Base-by-base conservation (phyloP, 1,140 invertebrate genomes). In the Druon quercuslanigerum region DNA sequence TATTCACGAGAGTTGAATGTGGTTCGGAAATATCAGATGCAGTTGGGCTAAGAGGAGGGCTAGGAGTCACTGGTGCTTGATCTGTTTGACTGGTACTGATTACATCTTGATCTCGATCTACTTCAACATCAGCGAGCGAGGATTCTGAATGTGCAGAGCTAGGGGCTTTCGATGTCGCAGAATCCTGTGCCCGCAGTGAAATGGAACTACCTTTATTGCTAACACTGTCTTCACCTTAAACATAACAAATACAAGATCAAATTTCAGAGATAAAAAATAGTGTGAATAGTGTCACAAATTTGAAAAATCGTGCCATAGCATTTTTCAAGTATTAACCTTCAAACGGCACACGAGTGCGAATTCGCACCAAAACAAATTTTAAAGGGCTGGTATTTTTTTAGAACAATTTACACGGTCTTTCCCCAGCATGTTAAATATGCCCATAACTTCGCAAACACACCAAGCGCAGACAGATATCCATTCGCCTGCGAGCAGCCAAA, bases 131-230 rank as follows among this genome's bases (percentile, higher is more conserved):
- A n/a, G 72, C 83, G 13, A 89, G 66, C 17, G 89, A 88, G 16
- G 81, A 77, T 52, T 89, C 86, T 50, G 85, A 89, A 17, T 89
- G 87, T 33, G 82, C 85, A 25, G 87, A 85, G 73, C 86, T 89
- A n/a, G 87, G 82, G 17, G 80, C 84, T 70, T 88, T 88, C 52
- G 87, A 87, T 19, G 78, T 78, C 17, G 80, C 50, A 7, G 87
- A 88, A 78, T 91, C 88, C 66, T 89, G 88, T 19, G 86, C 87
- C 72, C 89, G 83, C 71, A 90, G 77, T 7, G 89, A 91, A 81
- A 88, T 81, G 57, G 85, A 89, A 81, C 88, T 89, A 76, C 84
- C 87, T 82, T 90, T 90, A 82, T 85, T 87, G 75, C 87, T 88
- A 75, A 77, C 84, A 66, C 84, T 82, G 66, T 91, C 86, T 72